Base-by-base conservation (phyloP, 2,113 vertebrate species). In the Gyps fulvus region DNA sequence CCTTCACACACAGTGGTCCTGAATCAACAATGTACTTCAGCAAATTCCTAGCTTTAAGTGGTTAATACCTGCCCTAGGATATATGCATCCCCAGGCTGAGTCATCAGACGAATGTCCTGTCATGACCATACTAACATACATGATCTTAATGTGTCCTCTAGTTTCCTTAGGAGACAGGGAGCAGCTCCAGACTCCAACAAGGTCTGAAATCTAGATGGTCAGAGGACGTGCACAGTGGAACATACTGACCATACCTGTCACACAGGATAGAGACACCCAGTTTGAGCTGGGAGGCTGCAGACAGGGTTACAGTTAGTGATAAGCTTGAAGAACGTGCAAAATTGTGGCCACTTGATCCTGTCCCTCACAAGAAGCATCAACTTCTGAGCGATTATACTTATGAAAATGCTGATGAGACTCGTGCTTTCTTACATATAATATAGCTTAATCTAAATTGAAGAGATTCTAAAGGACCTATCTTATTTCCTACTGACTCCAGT, bases 271-370 rank as follows among this genome's bases (percentile, higher is more conserved):
- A 59, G 42, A 29, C 1, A 11, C 13, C 12, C 49, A 20, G 7
- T 80, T 61, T 73, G 77, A 84, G 18, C 7, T 47, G 34, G 18
- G 40, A 58, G 18, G 11, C 8, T 82, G 11, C 25, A 61, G 85
- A 84, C 0, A 0, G 17, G 2, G 5, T 42, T 52, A 47, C 11
- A n/a, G 31, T 66, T 50, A 70, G 17, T 52, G 1, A 3, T 20
- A 57, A 59, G 13, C 6, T 67, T 67, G 62, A 90, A 77, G 10
- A 95, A 40, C 25, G 57, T 78, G 8, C 14, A 77, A 65, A 89
- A 82, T 15, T 21, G 13, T 77, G 54, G 5, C 21, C 31, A 38
- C 49, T 66, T 69, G n/a, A 65, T 47, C 61, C 9, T 74, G 19
- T 65, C 29, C 36, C 22, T 88, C 36, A 76, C 7, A 72, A 87